Evolutionary conservation across 2,797 vertebrate genomes (phyloP).

Genomic region (Knipowitschia caucasica): DNA sequence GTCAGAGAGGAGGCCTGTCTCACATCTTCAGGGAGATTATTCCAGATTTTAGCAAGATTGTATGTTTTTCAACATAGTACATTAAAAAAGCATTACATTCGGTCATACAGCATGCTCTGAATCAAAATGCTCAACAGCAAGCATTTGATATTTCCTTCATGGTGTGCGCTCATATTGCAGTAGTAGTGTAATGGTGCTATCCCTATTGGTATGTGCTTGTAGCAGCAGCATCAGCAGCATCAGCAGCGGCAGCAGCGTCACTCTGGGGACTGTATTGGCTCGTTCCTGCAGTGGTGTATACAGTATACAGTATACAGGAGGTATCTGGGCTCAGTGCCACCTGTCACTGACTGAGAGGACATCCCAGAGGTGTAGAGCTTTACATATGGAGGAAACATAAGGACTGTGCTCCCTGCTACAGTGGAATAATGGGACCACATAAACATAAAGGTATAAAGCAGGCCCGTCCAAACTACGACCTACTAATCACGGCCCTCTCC

Average conservation of each 20-base stretch:
- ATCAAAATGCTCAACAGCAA: too few species aligned
- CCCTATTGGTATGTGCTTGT: conserved; percentile 4
- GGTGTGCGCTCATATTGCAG: not conserved
- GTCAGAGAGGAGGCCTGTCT: too few species aligned
- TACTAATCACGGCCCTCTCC: too few species aligned
- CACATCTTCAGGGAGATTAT: too few species aligned
- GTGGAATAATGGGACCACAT: too few species aligned
- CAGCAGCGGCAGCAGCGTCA: conserved; percentile 24
- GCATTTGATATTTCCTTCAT: not conserved
- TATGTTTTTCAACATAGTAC: too few species aligned
- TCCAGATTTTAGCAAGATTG: too few species aligned
- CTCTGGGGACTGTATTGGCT: conserved; percentile 23
- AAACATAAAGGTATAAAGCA: too few species aligned
- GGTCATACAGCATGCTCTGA: too few species aligned
- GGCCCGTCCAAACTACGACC: too few species aligned
- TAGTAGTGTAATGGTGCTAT: conserved; percentile 1
- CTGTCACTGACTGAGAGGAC: conserved; percentile 39
- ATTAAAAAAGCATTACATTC: too few species aligned
- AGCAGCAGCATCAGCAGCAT: conserved; percentile 24
- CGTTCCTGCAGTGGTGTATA: conserved; percentile 27
- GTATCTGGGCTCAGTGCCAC: conserved; percentile 42
- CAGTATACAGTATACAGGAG: conserved; percentile 18
- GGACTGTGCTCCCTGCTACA: not conserved
- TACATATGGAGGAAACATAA: conserved; percentile 33
- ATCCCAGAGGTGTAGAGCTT: conserved; percentile 30